Percentiles rank a stretch among this genome's conserved stretches.
Conservation (phyloP, 2,888 invertebrate species). For the Spialia ferax region DNA sequence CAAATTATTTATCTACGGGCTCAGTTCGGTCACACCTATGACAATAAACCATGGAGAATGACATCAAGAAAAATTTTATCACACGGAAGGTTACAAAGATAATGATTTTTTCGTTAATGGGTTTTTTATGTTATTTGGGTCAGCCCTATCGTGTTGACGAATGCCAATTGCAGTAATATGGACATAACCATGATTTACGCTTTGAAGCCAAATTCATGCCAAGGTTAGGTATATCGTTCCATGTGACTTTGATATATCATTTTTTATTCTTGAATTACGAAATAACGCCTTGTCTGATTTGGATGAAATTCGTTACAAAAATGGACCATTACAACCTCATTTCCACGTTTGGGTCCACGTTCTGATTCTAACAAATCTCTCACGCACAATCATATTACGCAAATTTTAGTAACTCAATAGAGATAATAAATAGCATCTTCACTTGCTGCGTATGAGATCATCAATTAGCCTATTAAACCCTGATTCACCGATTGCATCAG, state of each 20-base stretch:
- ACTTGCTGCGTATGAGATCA: constrained; percentile 43
- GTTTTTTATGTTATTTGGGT: constrained; percentile 55
- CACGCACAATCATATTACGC: no score
- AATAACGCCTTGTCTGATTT: no score
- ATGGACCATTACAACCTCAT: no score
- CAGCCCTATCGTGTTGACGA: constrained; percentile 33
- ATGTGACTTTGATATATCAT: constrained; percentile 2
- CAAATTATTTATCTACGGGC: constrained; percentile 37
- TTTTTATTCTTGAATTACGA: background rate
- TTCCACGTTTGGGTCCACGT: no score
- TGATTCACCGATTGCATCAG: constrained; percentile 47
- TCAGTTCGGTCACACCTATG: constrained; percentile 57
- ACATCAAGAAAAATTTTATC: constrained; percentile 55
- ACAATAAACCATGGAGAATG: constrained; percentile 58
- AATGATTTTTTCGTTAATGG: constrained; percentile 60
- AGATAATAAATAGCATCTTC: constrained; percentile 23
- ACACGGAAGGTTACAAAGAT: constrained; percentile 53
- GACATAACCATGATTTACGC: constrained; percentile 10
- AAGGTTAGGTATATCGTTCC: constrained; percentile 9
- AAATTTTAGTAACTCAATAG: constrained; percentile 6
- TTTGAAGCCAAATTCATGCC: constrained; percentile 15
- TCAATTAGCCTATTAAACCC: constrained; percentile 44
- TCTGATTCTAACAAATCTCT: no score
- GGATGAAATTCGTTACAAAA: no score
- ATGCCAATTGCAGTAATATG: constrained; percentile 11